phyloP scores from a whole-genome alignment of 2,888 invertebrate species.

The Siphlonurus alternatus region DNA sequence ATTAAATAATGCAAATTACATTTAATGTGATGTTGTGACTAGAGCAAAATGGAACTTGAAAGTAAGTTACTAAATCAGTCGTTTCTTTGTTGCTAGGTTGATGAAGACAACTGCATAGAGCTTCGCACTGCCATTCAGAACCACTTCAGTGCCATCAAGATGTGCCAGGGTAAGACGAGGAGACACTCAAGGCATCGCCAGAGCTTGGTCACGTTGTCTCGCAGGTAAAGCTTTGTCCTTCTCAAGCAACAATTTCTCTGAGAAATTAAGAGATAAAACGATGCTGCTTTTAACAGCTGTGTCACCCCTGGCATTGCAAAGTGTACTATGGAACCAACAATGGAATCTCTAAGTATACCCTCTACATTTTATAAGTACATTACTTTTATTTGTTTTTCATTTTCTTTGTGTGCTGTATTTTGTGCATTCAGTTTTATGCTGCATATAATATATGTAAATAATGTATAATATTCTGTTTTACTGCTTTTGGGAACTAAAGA shows the following conservation, averaged over 20 bases:
- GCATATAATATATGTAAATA: too few relatives aligned
- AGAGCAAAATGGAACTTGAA: too few relatives aligned
- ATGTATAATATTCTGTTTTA: too few relatives aligned
- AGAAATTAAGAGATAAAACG: background rate
- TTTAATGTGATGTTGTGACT: too few relatives aligned
- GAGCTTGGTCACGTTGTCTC: constrained; percentile 65
- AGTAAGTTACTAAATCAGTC: too few relatives aligned
- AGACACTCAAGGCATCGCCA: constrained; percentile 67
- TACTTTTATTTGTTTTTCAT: background rate
- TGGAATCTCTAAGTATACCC: background rate
- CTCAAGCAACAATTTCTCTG: background rate
- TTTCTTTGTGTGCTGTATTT: background rate
- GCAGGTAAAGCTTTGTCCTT: constrained; percentile 32
- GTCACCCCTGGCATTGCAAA: background rate
- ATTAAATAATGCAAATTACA: too few relatives aligned
- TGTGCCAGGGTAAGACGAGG: constrained; percentile 48
- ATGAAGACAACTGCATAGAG: constrained; percentile 73
- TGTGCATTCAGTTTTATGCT: too few relatives aligned
- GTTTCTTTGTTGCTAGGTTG: constrained; percentile 52
- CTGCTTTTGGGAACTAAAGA: too few relatives aligned
- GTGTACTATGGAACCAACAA: background rate
- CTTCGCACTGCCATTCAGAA: constrained; percentile 72
- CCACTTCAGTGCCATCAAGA: constrained; percentile 75
- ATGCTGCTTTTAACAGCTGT: background rate
- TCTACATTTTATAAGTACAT: background rate